phyloP scores from a whole-genome alignment of 2,797 vertebrate genomes.

The Rhabdophis nuchalis region DNA sequence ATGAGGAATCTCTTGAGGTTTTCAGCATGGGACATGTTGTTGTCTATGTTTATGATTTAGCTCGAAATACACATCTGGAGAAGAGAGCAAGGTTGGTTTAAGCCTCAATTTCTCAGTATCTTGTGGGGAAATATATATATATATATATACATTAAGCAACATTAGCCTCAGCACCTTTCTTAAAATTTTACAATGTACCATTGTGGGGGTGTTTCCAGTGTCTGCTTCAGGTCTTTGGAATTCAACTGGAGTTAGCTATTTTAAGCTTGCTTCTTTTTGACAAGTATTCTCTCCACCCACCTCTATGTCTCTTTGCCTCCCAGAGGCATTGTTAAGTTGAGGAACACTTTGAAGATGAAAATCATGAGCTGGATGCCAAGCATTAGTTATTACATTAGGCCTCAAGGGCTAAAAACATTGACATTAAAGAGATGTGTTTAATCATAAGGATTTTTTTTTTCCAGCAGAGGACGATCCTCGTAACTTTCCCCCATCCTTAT shows the following conservation, averaged over 20 bases:
- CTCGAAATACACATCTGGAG: background rate
- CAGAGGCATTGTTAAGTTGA: constrained; percentile 21
- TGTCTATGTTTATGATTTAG: background rate
- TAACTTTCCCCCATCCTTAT: background rate
- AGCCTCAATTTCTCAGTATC: background rate
- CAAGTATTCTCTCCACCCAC: background rate
- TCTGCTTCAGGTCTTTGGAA: constrained; percentile 10
- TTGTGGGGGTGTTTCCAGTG: background rate
- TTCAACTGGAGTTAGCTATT: constrained; percentile 9
- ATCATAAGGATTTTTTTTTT: background rate
- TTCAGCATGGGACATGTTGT: background rate
- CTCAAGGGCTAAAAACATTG: background rate
- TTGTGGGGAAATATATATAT: background rate
- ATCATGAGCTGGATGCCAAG: constrained; percentile 2
- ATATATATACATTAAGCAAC: background rate
- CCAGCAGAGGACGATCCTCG: background rate
- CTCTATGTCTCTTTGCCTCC: background rate
- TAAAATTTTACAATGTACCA: background rate
- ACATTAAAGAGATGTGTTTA: background rate
- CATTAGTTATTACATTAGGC: background rate
- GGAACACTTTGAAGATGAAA: constrained; percentile 25
- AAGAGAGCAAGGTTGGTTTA: background rate
- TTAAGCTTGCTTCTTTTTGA: constrained; percentile 21
- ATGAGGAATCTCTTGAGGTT: background rate
- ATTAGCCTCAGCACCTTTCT: background rate